phyloP scores from a whole-genome alignment of 2,797 vertebrate genomes.

The Hippocampus kuda region DNA sequence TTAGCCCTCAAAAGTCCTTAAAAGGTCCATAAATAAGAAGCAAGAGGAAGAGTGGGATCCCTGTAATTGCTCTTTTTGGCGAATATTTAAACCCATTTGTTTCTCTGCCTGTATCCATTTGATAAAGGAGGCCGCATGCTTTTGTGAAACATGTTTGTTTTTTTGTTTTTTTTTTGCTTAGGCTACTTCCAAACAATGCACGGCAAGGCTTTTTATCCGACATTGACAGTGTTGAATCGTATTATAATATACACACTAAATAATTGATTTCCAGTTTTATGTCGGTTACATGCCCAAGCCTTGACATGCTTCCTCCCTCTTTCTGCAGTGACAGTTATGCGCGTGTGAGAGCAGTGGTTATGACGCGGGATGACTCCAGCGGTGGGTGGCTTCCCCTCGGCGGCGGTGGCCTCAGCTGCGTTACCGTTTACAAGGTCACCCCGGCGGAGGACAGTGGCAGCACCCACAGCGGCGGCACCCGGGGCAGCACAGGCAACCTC shows the following conservation, averaged over 20 bases:
- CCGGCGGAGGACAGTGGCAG: constrained; percentile 80
- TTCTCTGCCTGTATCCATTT: too few relatives aligned
- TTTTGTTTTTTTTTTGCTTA: neutral
- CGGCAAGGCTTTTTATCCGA: neutral
- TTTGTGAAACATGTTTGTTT: neutral
- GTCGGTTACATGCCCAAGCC: too few relatives aligned
- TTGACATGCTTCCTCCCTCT: constrained; percentile 5
- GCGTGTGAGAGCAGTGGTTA: constrained; percentile 99
- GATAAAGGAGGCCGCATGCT: too few relatives aligned
- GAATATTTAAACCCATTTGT: too few relatives aligned
- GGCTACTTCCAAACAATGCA: neutral
- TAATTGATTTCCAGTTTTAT: neutral
- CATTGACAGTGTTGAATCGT: neutral
- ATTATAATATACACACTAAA: too few relatives aligned
- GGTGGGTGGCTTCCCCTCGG: constrained; percentile 96
- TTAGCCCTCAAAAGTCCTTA: too few relatives aligned
- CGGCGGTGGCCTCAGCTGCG: constrained; percentile 93
- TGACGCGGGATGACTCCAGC: constrained; percentile 99
- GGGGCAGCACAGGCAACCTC: constrained; percentile 66
- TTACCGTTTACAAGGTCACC: constrained; percentile 91
- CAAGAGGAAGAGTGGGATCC: too few relatives aligned
- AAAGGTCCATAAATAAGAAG: too few relatives aligned
- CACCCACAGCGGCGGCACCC: constrained; percentile 66
- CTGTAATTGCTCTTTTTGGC: too few relatives aligned
- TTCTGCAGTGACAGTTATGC: constrained; percentile 89